Base-by-base conservation (phyloP, 1,140 invertebrate species). In the Platorchestia sp. region DNA sequence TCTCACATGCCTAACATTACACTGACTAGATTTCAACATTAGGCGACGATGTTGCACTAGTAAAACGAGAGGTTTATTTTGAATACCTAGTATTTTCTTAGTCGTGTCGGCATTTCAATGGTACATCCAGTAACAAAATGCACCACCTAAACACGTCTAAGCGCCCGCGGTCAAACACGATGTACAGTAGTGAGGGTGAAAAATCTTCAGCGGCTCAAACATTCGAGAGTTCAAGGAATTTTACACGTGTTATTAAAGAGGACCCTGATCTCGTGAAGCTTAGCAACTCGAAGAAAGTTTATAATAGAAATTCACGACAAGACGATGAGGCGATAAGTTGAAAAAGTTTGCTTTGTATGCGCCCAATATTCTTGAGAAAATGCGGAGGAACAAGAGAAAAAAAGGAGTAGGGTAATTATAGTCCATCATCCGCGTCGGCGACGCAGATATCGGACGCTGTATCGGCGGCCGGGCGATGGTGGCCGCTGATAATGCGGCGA, bases 391-490 rank as follows among this genome's bases (percentile, higher is more conserved):
- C 14, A 75, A 75, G 59, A 75, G 59, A 27, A 75, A 22, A 75
- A 75, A 75, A 75, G 59, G 59, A 75, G 59, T 75, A 75, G 59
- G 27, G 59, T 75, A 75, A 75, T 75, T 75, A 75, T 27, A 75
- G 14, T 36, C 59, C 59, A 75, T 36, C 59, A 75, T 89, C 10
- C 87, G 87, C 87, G 3, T 16, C 36, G 45, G 36, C 45, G 45
- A 45, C 91, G 43, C 91, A 47, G 45, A n/a, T 93, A 93, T 45
- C 91, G 91, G 91, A 44, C 91, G 91, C 10, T 93, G 44, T 93
- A 93, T 93, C 91, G 91, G 91, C 91, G 91, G 36, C 91, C 36
- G 7, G 45, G 43, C 45, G 91, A 93, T 93, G 91, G 36, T 93
- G 91, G 43, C 45, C 91, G 91, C 41, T 44, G 91, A 93, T 93